Percentiles rank a stretch among this genome's conserved stretches.
phyloP scores from a whole-genome alignment of 2,888 invertebrate species.

The Philhelius pedissequus region DNA sequence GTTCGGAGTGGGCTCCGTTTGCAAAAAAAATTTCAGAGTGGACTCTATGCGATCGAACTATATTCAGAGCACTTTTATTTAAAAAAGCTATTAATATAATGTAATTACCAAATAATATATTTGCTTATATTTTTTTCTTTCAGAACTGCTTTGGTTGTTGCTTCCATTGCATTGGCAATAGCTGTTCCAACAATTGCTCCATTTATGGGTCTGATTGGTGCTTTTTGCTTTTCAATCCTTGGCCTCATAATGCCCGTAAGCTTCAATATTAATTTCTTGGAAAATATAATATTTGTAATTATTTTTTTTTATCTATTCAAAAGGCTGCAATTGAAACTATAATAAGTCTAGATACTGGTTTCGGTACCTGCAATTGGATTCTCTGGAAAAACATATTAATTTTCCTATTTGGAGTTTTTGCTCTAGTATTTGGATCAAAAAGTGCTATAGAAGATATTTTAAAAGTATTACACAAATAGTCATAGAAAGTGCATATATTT shows the following conservation, averaged over 20 bases:
- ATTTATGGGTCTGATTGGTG: constrained; percentile 95
- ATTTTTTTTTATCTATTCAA: neutral
- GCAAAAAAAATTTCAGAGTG: too few species aligned
- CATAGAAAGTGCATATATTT: neutral
- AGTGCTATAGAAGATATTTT: constrained; percentile 83
- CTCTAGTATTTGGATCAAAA: constrained; percentile 89
- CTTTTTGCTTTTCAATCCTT: constrained; percentile 94
- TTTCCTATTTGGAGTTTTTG: constrained; percentile 86
- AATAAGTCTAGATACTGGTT: constrained; percentile 91
- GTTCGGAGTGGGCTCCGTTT: too few species aligned
- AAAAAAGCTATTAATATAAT: too few species aligned
- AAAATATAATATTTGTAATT: neutral
- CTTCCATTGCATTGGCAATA: constrained; percentile 88
- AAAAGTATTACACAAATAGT: constrained; percentile 71
- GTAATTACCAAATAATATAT: neutral
- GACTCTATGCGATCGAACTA: too few species aligned
- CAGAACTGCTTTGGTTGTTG: constrained; percentile 83
- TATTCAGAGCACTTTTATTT: too few species aligned
- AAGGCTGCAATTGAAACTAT: constrained; percentile 88
- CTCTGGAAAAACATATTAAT: constrained; percentile 89
- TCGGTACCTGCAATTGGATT: constrained; percentile 86
- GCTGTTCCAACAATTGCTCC: constrained; percentile 93
- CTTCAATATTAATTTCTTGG: constrained; percentile 14
- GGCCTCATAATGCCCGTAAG: constrained; percentile 91
- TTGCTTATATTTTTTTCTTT: constrained; percentile 20